Conservation (phyloP, 2,888 invertebrate genomes). For the Himalopsyche anomala region DNA sequence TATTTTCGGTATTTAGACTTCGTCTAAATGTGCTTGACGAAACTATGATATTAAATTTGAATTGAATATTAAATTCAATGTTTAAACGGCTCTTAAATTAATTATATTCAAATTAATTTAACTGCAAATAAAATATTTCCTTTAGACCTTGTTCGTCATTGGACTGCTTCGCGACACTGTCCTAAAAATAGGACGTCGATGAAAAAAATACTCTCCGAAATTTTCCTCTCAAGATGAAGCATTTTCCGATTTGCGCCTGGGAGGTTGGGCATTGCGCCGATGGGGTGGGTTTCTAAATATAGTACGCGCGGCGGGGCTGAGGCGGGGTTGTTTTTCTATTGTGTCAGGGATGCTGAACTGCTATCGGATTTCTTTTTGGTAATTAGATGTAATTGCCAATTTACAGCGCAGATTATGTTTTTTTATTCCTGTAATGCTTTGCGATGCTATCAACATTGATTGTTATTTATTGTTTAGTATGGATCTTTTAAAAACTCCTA, state of each 20-base stretch:
- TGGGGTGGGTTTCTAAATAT: constrained; percentile 15
- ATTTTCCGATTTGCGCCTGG: constrained; percentile 16
- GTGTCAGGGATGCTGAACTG: constrained; percentile 1
- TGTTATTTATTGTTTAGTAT: too few species aligned
- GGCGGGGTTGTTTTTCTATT: not conserved
- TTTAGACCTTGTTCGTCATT: not conserved
- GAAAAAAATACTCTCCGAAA: not conserved
- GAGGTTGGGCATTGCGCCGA: not conserved
- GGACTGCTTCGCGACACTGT: not conserved
- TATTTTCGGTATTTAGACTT: too few species aligned
- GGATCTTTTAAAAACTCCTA: too few species aligned
- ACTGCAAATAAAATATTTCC: too few species aligned
- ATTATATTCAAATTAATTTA: too few species aligned
- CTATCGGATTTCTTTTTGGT: not conserved
- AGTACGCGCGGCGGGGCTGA: not conserved
- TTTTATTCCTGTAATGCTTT: not conserved
- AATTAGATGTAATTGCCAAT: constrained; percentile 13
- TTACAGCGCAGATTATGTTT: not conserved
- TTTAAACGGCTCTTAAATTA: too few species aligned
- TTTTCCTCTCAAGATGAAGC: not conserved
- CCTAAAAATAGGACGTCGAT: not conserved
- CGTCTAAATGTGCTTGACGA: too few species aligned
- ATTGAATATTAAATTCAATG: too few species aligned
- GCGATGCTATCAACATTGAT: too few species aligned
- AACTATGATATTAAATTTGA: too few species aligned